Percentiles rank a stretch among this genome's conserved stretches.
These are phyloP conservation scores for Pentamera pediparva DNA, from an alignment of 53 echinoderm and acorn worm genomes.

Conservation along the genomic window DNA sequence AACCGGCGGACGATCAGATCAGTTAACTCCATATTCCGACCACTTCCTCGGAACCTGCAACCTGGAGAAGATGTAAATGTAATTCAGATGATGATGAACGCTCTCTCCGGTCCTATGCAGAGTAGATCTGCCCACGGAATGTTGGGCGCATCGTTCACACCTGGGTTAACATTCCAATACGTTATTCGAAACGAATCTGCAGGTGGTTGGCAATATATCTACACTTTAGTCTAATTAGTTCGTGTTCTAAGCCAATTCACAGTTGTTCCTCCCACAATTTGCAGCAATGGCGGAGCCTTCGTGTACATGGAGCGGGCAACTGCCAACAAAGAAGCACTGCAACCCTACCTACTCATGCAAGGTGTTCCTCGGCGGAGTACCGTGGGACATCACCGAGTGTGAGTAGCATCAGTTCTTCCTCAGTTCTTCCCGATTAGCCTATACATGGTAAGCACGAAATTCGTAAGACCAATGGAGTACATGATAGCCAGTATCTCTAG, in stretches of 20 bases:
- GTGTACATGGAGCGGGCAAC: conserved; percentile 86
- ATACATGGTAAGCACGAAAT: background rate
- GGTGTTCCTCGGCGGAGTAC: conserved; percentile 94
- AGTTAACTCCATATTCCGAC: too few relatives aligned
- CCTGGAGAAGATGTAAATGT: too few relatives aligned
- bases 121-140: too few relatives aligned
- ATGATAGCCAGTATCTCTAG: background rate
- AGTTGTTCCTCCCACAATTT: conserved; percentile 6
- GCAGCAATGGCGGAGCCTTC: conserved; percentile 81
- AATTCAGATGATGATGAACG: background rate
- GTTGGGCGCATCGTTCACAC: too few relatives aligned
- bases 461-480: background rate
- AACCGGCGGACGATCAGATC: too few relatives aligned
- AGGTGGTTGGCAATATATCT: too few relatives aligned
- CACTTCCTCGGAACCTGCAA: too few relatives aligned
- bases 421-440: background rate
- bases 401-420: conserved; percentile 21
- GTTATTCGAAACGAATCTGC: too few relatives aligned
- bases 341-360: conserved; percentile 94
- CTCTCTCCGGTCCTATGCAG: too few relatives aligned
- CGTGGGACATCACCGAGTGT: conserved; percentile 99
- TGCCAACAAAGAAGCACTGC: conserved; percentile 73
- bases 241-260: background rate
- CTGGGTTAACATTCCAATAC: too few relatives aligned
- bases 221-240: too few relatives aligned